A percentile compares a stretch with the other conserved stretches of the same genome.
Evolutionary conservation across 1,140 invertebrate species (phyloP).

Genomic region (Drosophila grimshawi): DNA sequence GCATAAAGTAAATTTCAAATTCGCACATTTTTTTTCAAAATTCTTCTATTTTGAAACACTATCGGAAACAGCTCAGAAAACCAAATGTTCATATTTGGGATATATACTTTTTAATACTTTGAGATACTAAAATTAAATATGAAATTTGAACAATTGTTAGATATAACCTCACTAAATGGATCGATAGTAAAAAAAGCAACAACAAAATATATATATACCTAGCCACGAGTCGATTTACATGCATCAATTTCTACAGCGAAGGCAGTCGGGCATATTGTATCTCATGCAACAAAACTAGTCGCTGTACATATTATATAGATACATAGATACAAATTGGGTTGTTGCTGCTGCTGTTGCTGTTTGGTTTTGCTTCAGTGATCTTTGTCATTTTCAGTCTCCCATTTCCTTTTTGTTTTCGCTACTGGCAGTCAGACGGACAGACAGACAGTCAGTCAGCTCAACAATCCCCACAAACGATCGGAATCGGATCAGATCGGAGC

Average conservation of each 20-base stretch:
- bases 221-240: conserved; percentile 4
- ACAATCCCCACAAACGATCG: conserved; percentile 25
- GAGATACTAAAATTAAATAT: no score
- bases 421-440: conserved; percentile 4
- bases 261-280: conserved; percentile 38
- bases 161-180: neutral
- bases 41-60: no score
- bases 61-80: no score
- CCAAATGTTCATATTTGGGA: no score
- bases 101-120: no score
- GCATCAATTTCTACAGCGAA: conserved; percentile 14
- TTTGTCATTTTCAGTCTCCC: conserved; percentile 79
- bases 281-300: conserved; percentile 32
- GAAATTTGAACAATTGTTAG: neutral
- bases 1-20: no score
- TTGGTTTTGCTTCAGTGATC: conserved; percentile 81
- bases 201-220: neutral
- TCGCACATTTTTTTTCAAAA: no score
- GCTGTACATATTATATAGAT: conserved; percentile 32
- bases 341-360: conserved; percentile 56
- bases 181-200: neutral
- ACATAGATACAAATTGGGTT: conserved; percentile 66
- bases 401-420: conserved; percentile 72
- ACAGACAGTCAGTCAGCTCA: neutral
- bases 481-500: conserved; percentile 19